A percentile compares a stretch with the other conserved stretches of the same genome.
phyloP scores from a whole-genome alignment of 92 coral and sea anemone species.

The Heliopora coerulea region DNA sequence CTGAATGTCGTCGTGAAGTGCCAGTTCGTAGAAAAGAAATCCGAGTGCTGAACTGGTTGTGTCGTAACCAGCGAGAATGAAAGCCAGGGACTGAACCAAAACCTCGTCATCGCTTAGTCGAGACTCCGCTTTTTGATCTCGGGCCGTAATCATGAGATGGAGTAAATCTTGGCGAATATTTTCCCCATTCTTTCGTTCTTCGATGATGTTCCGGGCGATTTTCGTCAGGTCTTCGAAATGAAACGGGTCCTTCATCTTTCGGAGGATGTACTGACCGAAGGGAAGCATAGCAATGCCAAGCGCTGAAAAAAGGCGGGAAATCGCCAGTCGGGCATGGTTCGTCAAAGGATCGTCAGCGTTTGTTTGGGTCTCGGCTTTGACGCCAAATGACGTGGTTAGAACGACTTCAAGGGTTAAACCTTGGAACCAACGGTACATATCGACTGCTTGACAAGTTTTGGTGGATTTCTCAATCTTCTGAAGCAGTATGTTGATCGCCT shows the following conservation, averaged over 20 bases:
- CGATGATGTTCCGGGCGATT: constrained; percentile 10
- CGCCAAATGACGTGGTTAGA: constrained; percentile 61
- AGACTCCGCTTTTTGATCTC: not conserved
- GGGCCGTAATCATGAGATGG: not conserved
- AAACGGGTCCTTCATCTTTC: constrained; percentile 3
- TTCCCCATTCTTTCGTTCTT: not conserved
- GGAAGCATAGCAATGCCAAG: not conserved
- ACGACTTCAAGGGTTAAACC: constrained; percentile 68
- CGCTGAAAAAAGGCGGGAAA: constrained; percentile 4
- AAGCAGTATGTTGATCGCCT: constrained; percentile 54
- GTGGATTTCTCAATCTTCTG: constrained; percentile 42
- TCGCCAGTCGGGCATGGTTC: not conserved
- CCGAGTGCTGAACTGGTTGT: constrained; percentile 66
- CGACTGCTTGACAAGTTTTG: not conserved
- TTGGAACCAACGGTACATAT: constrained; percentile 53
- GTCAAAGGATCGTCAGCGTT: constrained; percentile 67
- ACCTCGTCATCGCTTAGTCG: constrained; percentile 61
- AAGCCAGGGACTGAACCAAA: constrained; percentile 60
- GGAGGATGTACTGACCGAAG: not conserved
- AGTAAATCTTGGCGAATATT: constrained; percentile 6
- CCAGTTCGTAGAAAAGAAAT: constrained; percentile 60
- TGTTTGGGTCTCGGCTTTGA: constrained; percentile 57
- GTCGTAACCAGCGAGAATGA: constrained; percentile 77
- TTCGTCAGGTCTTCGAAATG: constrained; percentile 12
- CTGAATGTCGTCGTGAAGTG: constrained; percentile 68